phyloP scores from a whole-genome alignment of 2,113 vertebrate species.

The Lepisosteus osseus region DNA sequence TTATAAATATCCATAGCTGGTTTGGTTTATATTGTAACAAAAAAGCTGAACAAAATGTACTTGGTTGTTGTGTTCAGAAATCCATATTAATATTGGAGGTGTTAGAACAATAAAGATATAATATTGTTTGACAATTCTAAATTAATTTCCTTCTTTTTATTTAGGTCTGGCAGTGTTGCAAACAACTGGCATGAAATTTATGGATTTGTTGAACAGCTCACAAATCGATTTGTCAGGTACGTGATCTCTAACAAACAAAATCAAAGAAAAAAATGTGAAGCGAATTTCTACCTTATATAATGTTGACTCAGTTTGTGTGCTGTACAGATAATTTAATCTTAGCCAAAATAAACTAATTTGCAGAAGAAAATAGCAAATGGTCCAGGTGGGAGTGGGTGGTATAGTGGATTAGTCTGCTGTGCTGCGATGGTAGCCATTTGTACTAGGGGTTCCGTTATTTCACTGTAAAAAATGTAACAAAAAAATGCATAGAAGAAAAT shows the following conservation, averaged over 20 bases:
- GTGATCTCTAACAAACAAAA: constrained; percentile 8
- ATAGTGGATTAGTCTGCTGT: constrained; percentile 73
- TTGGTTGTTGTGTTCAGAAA: no score
- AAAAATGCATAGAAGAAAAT: neutral
- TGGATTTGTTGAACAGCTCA: constrained; percentile 83
- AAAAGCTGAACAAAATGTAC: no score
- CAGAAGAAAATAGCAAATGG: constrained; percentile 77
- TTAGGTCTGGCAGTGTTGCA: constrained; percentile 84
- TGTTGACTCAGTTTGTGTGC: constrained; percentile 61
- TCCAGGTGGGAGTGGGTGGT: constrained; percentile 79
- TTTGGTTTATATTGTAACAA: no score
- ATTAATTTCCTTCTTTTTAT: constrained; percentile 28
- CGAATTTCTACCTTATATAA: constrained; percentile 54
- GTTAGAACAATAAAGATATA: no score
- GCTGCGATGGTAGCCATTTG: constrained; percentile 79
- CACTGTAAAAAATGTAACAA: neutral
- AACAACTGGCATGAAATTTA: constrained; percentile 84
- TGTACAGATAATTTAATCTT: constrained; percentile 71
- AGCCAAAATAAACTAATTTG: constrained; percentile 68
- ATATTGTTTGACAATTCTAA: no score
- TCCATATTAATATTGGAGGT: no score
- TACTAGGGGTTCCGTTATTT: constrained; percentile 53
- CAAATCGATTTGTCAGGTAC: constrained; percentile 89
- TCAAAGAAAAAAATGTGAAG: constrained; percentile 4
- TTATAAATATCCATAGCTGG: no score